These are phyloP conservation scores for Clarias gariepinus DNA, from an alignment of 2,113 vertebrate genomes.

Conservation along the genomic window DNA sequence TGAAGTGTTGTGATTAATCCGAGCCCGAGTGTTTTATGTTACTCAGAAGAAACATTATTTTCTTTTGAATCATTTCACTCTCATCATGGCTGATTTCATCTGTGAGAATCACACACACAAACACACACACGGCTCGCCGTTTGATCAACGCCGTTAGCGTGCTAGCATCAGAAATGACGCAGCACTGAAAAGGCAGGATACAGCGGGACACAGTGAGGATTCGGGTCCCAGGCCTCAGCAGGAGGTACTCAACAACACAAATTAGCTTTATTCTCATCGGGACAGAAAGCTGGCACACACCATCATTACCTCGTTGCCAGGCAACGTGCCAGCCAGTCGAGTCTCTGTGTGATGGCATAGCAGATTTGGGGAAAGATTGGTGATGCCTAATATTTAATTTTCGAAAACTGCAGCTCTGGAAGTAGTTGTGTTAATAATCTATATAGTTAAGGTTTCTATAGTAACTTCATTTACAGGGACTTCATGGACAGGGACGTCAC, in stretches of 20 bases:
- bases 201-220: background rate
- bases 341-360: background rate
- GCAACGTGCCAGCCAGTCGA: background rate
- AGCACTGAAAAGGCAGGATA: background rate
- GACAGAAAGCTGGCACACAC: slow-evolving; percentile 7
- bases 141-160: background rate
- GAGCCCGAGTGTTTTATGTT: background rate
- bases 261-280: slow-evolving; percentile 11
- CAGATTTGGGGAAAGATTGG: background rate
- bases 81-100: background rate
- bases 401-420: background rate
- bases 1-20: background rate
- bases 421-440: background rate
- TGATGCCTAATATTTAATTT: background rate
- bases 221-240: background rate
- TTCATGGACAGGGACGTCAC: background rate
- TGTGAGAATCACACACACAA: background rate
- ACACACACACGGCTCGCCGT: background rate
- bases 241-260: slow-evolving; percentile 1
- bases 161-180: background rate
- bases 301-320: background rate
- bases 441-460: background rate
- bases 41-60: background rate
- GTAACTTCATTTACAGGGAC: background rate
- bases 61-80: background rate